Conservation (phyloP, 53 echinoderm and acorn worm species). For the Mesocentrotus franciscanus region DNA sequence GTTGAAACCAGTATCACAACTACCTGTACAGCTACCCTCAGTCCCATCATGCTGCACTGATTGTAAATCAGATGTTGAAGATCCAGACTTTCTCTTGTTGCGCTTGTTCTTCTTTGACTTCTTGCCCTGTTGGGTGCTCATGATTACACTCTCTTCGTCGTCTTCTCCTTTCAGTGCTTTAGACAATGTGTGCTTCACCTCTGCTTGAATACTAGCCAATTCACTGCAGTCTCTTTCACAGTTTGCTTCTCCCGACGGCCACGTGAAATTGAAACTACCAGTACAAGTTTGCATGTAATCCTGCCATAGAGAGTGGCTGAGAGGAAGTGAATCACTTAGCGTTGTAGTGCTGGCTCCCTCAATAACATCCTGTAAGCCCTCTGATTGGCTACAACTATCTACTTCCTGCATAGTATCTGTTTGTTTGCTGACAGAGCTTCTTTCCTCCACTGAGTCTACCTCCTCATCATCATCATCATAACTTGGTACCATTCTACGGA, state of each 20-base stretch:
- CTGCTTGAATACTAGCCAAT: constrained; percentile 59
- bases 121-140: background rate
- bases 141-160: constrained; percentile 5
- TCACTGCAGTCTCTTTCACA: constrained; percentile 48
- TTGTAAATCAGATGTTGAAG: background rate
- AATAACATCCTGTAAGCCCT: constrained; percentile 55
- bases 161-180: constrained; percentile 44
- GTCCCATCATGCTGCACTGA: constrained; percentile 40
- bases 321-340: constrained; percentile 66
- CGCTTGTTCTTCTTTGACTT: constrained; percentile 48
- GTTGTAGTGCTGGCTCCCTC: constrained; percentile 18
- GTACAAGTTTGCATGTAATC: constrained; percentile 61
- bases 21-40: constrained; percentile 58
- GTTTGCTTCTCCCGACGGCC: constrained; percentile 28
- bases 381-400: constrained; percentile 63
- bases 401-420: constrained; percentile 61
- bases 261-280: constrained; percentile 71
- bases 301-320: constrained; percentile 36
- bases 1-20: constrained; percentile 60
- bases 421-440: constrained; percentile 39
- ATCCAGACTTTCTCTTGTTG: constrained; percentile 55
- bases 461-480: constrained; percentile 13
- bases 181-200: constrained; percentile 61
- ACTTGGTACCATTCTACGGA: constrained; percentile 56
- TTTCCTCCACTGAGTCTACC: constrained; percentile 62